Conservation (phyloP, 2,113 vertebrate genomes). For the Coreoperca whiteheadi region DNA sequence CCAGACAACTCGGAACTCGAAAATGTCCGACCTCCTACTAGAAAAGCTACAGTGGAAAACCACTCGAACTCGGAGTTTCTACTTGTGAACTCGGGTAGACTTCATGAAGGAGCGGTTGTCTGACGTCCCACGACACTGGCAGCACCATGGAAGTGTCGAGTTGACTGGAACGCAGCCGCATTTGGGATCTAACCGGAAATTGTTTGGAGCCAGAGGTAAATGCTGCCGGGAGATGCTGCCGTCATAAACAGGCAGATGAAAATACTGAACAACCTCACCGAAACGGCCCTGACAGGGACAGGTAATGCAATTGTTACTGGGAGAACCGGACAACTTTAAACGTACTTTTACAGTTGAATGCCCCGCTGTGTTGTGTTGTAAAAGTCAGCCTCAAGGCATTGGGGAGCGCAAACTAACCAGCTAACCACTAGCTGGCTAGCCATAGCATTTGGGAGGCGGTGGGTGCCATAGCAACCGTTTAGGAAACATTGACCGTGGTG, state of each 20-base stretch:
- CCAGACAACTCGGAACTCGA: no score
- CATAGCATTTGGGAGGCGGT: constrained; percentile 65
- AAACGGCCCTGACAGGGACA: constrained; percentile 59
- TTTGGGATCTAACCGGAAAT: constrained; percentile 77
- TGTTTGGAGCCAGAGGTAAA: constrained; percentile 72
- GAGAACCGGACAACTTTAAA: neutral
- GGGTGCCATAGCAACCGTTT: constrained; percentile 83
- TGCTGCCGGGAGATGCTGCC: constrained; percentile 82
- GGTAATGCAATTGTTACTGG: constrained; percentile 31
- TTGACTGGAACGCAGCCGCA: no score
- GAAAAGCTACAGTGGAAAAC: no score
- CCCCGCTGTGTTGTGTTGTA: neutral
- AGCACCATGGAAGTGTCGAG: no score
- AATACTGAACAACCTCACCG: constrained; percentile 73
- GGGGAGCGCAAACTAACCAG: neutral
- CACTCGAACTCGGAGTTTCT: no score
- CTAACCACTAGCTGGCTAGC: constrained; percentile 43
- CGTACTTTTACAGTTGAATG: neutral
- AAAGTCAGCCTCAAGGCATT: constrained; percentile 14
- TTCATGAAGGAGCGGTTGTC: no score
- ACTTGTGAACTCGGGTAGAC: no score
- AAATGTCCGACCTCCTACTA: no score
- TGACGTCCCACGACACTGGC: no score
- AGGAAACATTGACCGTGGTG: constrained; percentile 68
- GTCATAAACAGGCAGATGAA: constrained; percentile 82